phyloP scores from a whole-genome alignment of 23 tunicate species.

The Trididemnum miniatum region DNA sequence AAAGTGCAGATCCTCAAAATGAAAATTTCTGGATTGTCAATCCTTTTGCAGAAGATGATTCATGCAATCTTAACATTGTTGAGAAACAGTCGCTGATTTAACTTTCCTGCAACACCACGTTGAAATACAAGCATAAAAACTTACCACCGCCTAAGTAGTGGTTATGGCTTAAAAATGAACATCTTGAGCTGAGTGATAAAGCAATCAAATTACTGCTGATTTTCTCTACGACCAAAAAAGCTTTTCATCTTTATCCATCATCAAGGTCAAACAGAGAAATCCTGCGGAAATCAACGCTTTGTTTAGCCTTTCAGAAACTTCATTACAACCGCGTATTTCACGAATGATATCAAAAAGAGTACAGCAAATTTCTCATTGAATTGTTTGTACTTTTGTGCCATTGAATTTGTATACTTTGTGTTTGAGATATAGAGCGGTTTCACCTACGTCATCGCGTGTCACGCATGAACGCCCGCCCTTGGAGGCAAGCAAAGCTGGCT shows the following conservation, averaged over 20 bases:
- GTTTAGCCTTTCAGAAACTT: no score
- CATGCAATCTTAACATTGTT: no score
- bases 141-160: constrained; percentile 64
- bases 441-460: no score
- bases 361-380: no score
- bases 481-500: no score
- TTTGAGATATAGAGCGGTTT: no score
- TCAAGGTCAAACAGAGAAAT: constrained; percentile 53
- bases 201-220: no score
- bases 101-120: constrained; percentile 52
- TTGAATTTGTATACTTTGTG: no score
- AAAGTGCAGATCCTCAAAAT: constrained; percentile 63
- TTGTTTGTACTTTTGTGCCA: no score
- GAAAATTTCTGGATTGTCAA: constrained; percentile 58
- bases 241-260: constrained; percentile 60
- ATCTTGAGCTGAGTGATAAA: constrained; percentile 62
- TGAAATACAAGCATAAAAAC: constrained; percentile 57
- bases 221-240: constrained; percentile 52
- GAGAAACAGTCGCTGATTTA: constrained; percentile 67
- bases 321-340: constrained; percentile 44
- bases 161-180: constrained; percentile 63
- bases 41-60: no score
- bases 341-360: constrained; percentile 41
- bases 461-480: no score
- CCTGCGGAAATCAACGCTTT: constrained; percentile 38